Percentiles rank a stretch among this genome's conserved stretches.
These are phyloP conservation scores for Prietella phreatophila DNA, from an alignment of 2,113 vertebrate species.

Conservation along the genomic window DNA sequence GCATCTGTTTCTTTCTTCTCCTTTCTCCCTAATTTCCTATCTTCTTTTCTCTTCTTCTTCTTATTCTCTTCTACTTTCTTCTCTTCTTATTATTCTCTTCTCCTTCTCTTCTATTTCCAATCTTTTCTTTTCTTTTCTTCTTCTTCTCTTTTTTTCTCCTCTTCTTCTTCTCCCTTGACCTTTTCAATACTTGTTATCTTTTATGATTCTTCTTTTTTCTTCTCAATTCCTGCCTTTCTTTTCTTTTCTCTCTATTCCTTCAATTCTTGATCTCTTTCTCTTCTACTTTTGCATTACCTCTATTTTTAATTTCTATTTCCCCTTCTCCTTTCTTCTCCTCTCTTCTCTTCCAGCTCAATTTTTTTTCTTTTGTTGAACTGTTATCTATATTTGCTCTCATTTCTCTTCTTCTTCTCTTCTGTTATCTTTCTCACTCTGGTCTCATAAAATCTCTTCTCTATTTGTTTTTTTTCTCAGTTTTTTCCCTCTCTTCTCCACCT, in stretches of 20 bases:
- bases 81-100: constrained; percentile 18
- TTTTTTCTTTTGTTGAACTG: background rate
- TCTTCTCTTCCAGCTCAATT: constrained; percentile 2
- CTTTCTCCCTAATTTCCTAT: background rate
- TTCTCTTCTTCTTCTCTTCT: background rate
- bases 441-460: background rate
- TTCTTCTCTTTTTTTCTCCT: background rate
- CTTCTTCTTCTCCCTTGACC: background rate
- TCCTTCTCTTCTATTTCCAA: background rate
- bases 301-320: constrained; percentile 4
- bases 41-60: constrained; percentile 7
- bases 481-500: background rate
- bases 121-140: background rate
- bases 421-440: background rate
- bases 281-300: constrained; percentile 11
- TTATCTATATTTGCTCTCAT: background rate
- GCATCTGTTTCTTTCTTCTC: background rate
- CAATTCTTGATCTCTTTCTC: background rate
- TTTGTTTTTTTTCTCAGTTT: constrained; percentile 24
- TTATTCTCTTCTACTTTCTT: background rate
- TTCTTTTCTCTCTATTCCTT: background rate
- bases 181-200: background rate
- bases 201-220: background rate
- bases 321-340: background rate
- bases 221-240: background rate